Base-by-base conservation (phyloP, 2,888 invertebrate species). In the Catocala sponsa region DNA sequence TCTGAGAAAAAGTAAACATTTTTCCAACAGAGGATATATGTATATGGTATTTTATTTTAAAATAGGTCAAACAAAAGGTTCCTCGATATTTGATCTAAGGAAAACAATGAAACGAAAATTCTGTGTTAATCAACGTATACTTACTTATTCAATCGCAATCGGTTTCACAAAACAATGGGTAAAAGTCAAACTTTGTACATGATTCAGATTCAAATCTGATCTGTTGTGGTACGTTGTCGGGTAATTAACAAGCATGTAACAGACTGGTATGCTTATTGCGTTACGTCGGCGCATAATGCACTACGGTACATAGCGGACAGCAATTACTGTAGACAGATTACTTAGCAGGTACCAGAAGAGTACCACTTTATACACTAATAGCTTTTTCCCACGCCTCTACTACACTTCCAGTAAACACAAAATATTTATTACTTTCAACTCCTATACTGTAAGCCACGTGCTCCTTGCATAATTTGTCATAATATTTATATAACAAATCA, bases 1-100 rank as follows among this genome's bases (percentile, higher is more conserved):
- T 69, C 65, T 62, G 52, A 54, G 47, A 63, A 68, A 72, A 72
- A 70, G 56, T 61, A 65, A 74, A 74, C 68, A 67, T 67, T 71
- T 59, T 68, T 60, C 53, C 63, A 52, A 61, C 57, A 59, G 55
- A 53, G 47, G 32, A 51, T 57, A 55, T 51, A 51, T 57, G 54
- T 51, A 15, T 59, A 52, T 68, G 53, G 48, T 58, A 61, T 60
- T 56, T 68, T 66, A 61, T 53, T 5, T 59, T 56, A 64, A 72
- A 63, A 41, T 47, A 50, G 63, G 66, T 57, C 71, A 63, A 59
- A 61, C 55, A 64, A 65, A 68, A 64, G 53, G 41, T 59, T 52
- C 12, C 52, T 11, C 35, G 9, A 33, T 52, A 38, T 62, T 60
- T 62, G 55, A 65, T 64, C 51, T 56, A 15, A 32, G 6, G 32